Conservation (phyloP, 2,888 invertebrate genomes). For the Pachliopta kotzebuea region DNA sequence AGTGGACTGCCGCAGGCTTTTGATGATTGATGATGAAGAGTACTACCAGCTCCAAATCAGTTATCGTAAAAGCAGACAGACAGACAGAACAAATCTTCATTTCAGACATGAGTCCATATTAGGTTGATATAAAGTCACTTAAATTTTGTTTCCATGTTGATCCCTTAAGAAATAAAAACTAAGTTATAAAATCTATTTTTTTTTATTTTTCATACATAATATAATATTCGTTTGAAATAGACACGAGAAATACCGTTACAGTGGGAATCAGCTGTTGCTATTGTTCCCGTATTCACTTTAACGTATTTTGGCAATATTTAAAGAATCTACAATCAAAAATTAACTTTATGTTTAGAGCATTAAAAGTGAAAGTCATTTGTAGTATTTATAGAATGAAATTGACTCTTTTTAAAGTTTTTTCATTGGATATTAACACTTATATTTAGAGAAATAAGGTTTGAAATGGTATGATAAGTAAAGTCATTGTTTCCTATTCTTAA, state of each 20-base stretch:
- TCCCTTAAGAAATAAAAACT: too few species aligned
- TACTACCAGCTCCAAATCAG: too few species aligned
- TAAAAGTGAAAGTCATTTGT: constrained; percentile 28
- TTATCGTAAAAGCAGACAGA: too few species aligned
- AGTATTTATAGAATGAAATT: constrained; percentile 2
- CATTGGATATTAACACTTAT: constrained; percentile 6
- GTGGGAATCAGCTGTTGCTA: constrained; percentile 67
- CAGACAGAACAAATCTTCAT: too few species aligned
- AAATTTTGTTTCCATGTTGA: too few species aligned
- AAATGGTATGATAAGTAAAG: constrained; percentile 24
- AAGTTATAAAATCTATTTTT: not conserved
- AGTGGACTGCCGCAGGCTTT: too few species aligned
- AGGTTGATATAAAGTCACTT: too few species aligned
- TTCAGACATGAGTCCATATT: too few species aligned
- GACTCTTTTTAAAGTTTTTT: not conserved
- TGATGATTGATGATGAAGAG: too few species aligned
- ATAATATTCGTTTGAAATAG: constrained; percentile 13
- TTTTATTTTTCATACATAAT: not conserved
- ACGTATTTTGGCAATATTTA: constrained; percentile 44
- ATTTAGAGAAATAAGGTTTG: constrained; percentile 25
- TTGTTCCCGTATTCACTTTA: constrained; percentile 50
- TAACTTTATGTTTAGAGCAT: constrained; percentile 34
- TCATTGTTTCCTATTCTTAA: constrained; percentile 59
- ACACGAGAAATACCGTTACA: constrained; percentile 60
- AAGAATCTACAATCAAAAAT: constrained; percentile 32